phyloP scores from a whole-genome alignment of 2,113 vertebrate species.

The Pollimyrus isidori region DNA sequence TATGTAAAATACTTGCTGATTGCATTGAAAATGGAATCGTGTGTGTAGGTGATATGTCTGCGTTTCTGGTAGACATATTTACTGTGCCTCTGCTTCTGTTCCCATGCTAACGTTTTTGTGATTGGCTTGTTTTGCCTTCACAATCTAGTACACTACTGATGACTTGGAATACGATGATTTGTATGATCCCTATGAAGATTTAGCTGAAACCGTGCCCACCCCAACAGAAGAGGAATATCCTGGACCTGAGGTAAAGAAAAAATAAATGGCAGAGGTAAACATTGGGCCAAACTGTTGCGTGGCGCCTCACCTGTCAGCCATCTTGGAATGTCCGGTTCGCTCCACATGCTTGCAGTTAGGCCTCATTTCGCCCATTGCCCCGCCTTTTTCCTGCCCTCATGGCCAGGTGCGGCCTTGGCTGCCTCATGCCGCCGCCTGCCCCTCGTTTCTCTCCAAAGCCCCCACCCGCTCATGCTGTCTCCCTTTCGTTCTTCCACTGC shows the following conservation, averaged over 20 bases:
- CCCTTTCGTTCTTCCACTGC: neutral
- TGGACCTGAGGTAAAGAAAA: constrained; percentile 75
- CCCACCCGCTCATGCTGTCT: constrained; percentile 2
- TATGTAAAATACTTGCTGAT: neutral
- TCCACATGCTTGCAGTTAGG: neutral
- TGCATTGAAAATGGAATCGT: neutral
- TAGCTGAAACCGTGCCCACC: constrained; percentile 68
- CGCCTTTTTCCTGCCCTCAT: neutral
- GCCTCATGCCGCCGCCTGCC: neutral
- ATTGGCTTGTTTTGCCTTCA: constrained; percentile 58
- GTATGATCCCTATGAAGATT: constrained; percentile 84
- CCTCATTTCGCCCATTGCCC: neutral
- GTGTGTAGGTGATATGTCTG: neutral
- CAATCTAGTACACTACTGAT: constrained; percentile 78
- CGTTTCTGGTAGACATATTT: neutral
- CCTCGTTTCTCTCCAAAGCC: neutral
- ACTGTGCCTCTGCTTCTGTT: constrained; percentile 14
- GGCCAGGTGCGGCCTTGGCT: neutral
- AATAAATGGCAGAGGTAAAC: constrained; percentile 23
- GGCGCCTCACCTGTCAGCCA: constrained; percentile 44
- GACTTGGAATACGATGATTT: constrained; percentile 72
- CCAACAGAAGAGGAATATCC: constrained; percentile 67
- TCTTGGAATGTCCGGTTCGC: neutral
- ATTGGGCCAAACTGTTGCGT: neutral
- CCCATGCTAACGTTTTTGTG: constrained; percentile 50